phyloP scores from a whole-genome alignment of 2,797 vertebrate species.

The Acrocephalus scirpaceus region DNA sequence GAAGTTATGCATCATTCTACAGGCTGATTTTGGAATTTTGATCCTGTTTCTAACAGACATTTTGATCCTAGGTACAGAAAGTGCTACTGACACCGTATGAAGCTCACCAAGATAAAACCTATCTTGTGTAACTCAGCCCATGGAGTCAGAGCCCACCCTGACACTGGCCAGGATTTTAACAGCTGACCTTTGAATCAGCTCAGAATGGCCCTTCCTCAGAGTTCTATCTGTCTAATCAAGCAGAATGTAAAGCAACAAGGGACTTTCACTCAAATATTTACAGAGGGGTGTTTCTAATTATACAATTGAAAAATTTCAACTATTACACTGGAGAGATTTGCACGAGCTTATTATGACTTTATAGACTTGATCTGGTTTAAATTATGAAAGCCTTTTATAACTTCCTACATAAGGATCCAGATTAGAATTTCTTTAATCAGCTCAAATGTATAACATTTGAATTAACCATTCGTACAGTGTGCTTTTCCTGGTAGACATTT shows the following conservation, averaged over 20 bases:
- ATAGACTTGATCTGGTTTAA: slow-evolving; percentile 47
- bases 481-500: not conserved
- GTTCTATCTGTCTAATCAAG: not conserved
- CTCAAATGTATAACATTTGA: not conserved
- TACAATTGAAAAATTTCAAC: slow-evolving; percentile 26
- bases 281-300: slow-evolving; percentile 22
- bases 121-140: not conserved
- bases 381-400: slow-evolving; percentile 34
- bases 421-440: slow-evolving; percentile 36
- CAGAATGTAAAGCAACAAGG: not conserved
- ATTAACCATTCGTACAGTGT: not conserved
- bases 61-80: not conserved
- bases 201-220: not conserved
- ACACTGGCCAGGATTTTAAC: not conserved
- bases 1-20: not conserved
- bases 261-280: not conserved
- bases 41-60: not conserved
- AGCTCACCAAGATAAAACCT: not conserved
- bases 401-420: slow-evolving; percentile 17
- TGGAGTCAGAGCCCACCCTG: not conserved
- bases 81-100: not conserved
- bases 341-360: slow-evolving; percentile 31
- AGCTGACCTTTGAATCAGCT: not conserved
- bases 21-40: not conserved
- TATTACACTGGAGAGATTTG: slow-evolving; percentile 3